Percentiles rank a stretch among this genome's conserved stretches.
phyloP scores from a whole-genome alignment of 1,140 invertebrate species.

The Schmidtea mediterranea region DNA sequence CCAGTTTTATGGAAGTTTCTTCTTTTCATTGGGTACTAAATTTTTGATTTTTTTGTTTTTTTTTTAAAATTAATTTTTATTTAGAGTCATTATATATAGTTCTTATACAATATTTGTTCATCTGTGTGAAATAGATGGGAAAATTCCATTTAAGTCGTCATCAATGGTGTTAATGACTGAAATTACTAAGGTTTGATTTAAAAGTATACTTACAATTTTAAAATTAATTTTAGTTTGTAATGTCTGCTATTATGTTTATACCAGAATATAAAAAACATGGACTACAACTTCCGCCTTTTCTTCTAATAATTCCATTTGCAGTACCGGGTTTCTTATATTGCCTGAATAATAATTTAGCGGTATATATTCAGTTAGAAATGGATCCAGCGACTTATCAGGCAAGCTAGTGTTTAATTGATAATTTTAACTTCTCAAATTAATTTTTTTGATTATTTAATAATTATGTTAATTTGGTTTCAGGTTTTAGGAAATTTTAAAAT shows the following conservation, averaged over 20 bases:
- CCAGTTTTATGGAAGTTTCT: too few relatives aligned
- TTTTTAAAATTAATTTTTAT: not conserved
- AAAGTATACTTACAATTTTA: not conserved
- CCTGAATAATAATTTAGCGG: constrained; percentile 20
- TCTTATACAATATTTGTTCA: constrained; percentile 22
- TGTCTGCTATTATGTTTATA: constrained; percentile 12
- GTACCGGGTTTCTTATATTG: constrained; percentile 20
- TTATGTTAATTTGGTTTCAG: too few relatives aligned
- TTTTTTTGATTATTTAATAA: too few relatives aligned
- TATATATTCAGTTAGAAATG: constrained; percentile 24
- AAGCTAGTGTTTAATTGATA: too few relatives aligned
- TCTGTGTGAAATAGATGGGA: constrained; percentile 18
- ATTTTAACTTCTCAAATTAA: too few relatives aligned
- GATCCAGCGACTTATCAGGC: constrained; percentile 26
- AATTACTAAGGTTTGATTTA: constrained; percentile 15
- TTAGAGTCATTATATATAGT: constrained; percentile 19
- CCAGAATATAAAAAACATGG: constrained; percentile 9
- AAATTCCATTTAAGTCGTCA: constrained; percentile 19
- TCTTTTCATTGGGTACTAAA: too few relatives aligned
- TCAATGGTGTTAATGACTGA: constrained; percentile 21
- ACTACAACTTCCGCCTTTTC: constrained; percentile 7
- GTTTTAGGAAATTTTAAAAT: too few relatives aligned
- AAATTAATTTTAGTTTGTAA: constrained; percentile 12
- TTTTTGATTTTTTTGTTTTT: not conserved
- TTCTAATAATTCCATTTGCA: constrained; percentile 13